Evolutionary conservation across 2,888 invertebrate species (phyloP), one percentile per base, ranked within the genome.

Genomic region (Stenichneumon culpator): DNA sequence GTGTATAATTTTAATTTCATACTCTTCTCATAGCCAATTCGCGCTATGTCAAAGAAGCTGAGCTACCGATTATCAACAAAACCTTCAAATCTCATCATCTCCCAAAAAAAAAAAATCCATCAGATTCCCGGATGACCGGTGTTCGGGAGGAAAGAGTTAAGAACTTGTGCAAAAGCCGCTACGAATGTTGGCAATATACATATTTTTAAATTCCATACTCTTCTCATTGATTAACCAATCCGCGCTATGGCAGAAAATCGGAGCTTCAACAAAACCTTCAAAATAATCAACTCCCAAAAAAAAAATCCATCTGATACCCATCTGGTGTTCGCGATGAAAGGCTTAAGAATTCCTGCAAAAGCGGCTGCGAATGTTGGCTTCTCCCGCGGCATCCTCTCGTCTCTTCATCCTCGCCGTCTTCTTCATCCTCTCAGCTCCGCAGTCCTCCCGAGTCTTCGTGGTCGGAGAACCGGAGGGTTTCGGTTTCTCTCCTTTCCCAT

Each of bases 271-370:
- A 16, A 16, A 60, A 60, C 25, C 25, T 60, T 4, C 14, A n/a
- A 60, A 60, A 22, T 4, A 28, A 28, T 25, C 5, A 9, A 19
- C 54, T 0, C 6, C 2, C 2, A 14, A 25, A 22, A n/a, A 54
- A 39, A 39, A 11, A 39, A 39, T 22, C 54, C 5, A n/a, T n/a
- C 19, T 2, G 25, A 83, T 83, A 77, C 65, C 86, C 57, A n/a
- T n/a, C 25, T 28, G 88, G 86, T 88, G 88, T 88, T 73, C 32
- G 9, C 11, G 52, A 19, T 22, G 22, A 11, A 11, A 74, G 87
- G 83, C 83, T 87, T 86, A 89, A 88, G 90, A 90, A 90, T 90
- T 89, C 89, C 88, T 89, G 89, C 89, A 89, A 89, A 89, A 89
- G 87, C 90, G 89, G 87, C 89, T 89, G 88, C 88, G 88, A 87